These are phyloP conservation scores for Phocides pigmalion DNA, from an alignment of 1,140 invertebrate species.

Conservation along the genomic window DNA sequence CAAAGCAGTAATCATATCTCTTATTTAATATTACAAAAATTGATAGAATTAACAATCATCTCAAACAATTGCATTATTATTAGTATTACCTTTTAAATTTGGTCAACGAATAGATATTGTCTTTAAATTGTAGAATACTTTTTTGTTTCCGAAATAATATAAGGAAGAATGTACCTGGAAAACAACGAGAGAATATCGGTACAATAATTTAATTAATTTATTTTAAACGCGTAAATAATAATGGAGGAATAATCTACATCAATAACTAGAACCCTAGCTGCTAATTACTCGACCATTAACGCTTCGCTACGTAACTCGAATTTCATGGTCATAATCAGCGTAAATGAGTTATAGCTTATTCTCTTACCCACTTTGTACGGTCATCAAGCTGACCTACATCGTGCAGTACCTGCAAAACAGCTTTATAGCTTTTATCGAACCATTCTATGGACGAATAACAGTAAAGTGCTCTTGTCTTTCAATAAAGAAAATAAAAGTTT, in stretches of 20 bases:
- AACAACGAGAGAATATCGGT: no score
- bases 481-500: no score
- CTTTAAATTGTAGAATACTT: no score
- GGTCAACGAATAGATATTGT: no score
- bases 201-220: no score
- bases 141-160: no score
- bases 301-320: neutral
- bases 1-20: neutral
- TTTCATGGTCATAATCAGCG: conserved; percentile 9
- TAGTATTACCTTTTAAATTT: neutral
- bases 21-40: neutral
- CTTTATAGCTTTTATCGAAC: neutral
- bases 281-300: neutral
- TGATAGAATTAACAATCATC: neutral
- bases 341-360: conserved; percentile 7
- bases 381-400: neutral
- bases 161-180: no score
- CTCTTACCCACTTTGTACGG: conserved; percentile 9
- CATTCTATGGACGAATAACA: neutral
- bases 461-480: no score
- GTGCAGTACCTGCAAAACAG: neutral
- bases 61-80: neutral
- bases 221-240: neutral
- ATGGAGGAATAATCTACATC: neutral
- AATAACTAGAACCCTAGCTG: neutral